Percentiles rank a stretch among this genome's conserved stretches.
Evolutionary conservation across 2,888 invertebrate genomes (phyloP).

Genomic region (Hartigia nigra): DNA sequence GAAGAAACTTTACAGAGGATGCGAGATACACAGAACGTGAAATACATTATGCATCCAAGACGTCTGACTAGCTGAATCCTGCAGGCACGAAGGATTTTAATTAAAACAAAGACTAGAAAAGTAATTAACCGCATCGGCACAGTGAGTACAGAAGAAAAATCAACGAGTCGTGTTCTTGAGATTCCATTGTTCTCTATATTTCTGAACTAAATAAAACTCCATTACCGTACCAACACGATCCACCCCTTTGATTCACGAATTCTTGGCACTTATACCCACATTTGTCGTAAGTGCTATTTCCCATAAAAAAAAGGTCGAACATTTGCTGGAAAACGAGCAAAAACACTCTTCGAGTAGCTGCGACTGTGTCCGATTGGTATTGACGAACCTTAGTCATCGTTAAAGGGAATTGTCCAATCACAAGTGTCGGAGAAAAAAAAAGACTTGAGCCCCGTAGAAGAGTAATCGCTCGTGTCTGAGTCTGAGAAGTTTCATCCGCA

Average conservation of each 20-base stretch:
- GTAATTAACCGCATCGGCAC: slow-evolving; percentile 37
- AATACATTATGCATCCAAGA: slow-evolving; percentile 58
- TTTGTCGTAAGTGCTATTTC: slow-evolving; percentile 28
- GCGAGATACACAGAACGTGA: slow-evolving; percentile 38
- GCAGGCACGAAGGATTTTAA: slow-evolving; percentile 39
- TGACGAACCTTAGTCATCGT: not conserved
- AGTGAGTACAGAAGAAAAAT: not conserved
- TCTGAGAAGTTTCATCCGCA: not conserved
- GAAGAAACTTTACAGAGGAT: slow-evolving; percentile 10
- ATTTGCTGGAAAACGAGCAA: not conserved
- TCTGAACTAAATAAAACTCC: not conserved
- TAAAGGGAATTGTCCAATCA: not conserved
- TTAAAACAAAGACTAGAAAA: slow-evolving; percentile 44
- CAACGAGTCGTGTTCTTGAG: not conserved
- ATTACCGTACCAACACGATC: not conserved
- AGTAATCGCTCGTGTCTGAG: not conserved
- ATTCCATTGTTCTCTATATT: not conserved
- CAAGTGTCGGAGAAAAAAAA: not conserved
- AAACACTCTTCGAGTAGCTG: not conserved
- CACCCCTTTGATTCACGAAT: not conserved
- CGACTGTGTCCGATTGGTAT: not conserved
- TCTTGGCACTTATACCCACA: slow-evolving; percentile 1
- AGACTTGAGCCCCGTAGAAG: not conserved
- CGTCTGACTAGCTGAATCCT: slow-evolving; percentile 35
- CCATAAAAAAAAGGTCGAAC: slow-evolving; percentile 21